A percentile compares a stretch with the other conserved stretches of the same genome.
These are phyloP conservation scores for Ligdia adustata DNA, from an alignment of 2,888 invertebrate genomes.

Conservation along the genomic window DNA sequence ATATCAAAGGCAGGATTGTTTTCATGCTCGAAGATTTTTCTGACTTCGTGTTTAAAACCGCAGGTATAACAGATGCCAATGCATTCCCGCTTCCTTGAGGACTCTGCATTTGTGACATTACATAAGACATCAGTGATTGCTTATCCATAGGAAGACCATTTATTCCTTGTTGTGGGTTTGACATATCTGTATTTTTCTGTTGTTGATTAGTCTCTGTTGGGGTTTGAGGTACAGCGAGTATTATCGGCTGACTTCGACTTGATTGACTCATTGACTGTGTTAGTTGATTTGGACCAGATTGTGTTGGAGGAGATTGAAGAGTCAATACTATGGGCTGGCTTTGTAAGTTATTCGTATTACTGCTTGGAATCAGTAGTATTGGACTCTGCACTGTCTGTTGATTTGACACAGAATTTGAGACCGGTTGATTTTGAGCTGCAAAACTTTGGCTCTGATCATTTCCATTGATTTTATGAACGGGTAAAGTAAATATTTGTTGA, in stretches of 20 bases:
- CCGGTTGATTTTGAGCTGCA: slow-evolving; percentile 19
- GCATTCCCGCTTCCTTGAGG: slow-evolving; percentile 22
- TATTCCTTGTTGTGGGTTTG: slow-evolving; percentile 4
- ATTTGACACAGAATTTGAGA: slow-evolving; percentile 4
- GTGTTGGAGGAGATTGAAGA: slow-evolving; percentile 23
- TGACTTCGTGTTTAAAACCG: slow-evolving; percentile 35
- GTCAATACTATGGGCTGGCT: slow-evolving; percentile 31
- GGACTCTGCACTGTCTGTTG: slow-evolving; percentile 23
- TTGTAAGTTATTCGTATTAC: slow-evolving; percentile 16
- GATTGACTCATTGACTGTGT: slow-evolving; percentile 4
- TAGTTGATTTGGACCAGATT: slow-evolving; percentile 17
- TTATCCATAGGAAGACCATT: slow-evolving; percentile 27
- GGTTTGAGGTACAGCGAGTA: slow-evolving; percentile 43
- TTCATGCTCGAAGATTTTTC: slow-evolving; percentile 58
- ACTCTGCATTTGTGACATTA: slow-evolving; percentile 43
- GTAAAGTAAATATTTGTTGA: slow-evolving; percentile 4
- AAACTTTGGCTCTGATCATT: slow-evolving; percentile 28
- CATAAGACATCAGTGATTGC: slow-evolving; percentile 39
- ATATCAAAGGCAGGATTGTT: slow-evolving; percentile 62
- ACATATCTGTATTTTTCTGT: slow-evolving; percentile 21
- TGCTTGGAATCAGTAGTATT: slow-evolving; percentile 13
- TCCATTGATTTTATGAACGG: slow-evolving; percentile 26
- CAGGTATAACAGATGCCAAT: slow-evolving; percentile 31
- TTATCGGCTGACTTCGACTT: slow-evolving; percentile 36
- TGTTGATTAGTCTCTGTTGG: slow-evolving; percentile 25